phyloP scores from a whole-genome alignment of 2,113 vertebrate genomes.

The Sceloporus undulatus region DNA sequence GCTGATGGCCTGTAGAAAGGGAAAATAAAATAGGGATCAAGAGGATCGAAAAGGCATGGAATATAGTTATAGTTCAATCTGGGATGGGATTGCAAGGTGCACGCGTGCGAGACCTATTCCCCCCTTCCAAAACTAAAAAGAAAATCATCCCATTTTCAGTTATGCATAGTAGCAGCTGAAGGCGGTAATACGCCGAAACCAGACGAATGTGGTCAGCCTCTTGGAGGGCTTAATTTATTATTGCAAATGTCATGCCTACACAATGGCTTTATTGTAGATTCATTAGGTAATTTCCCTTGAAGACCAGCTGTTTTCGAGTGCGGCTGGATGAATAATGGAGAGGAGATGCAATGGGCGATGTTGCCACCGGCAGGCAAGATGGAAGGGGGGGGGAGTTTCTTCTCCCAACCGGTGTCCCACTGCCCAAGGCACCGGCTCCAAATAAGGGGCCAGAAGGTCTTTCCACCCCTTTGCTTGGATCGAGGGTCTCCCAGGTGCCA shows the following conservation, averaged over 20 bases:
- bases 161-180: slow-evolving; percentile 76
- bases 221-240: slow-evolving; percentile 82
- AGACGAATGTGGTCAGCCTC: slow-evolving; percentile 78
- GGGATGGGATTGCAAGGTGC: no score
- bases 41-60: background rate
- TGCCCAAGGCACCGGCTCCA: slow-evolving; percentile 74
- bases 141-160: slow-evolving; percentile 16
- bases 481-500: slow-evolving; percentile 78
- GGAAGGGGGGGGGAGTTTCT: slow-evolving; percentile 66
- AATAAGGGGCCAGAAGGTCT: slow-evolving; percentile 74
- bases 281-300: slow-evolving; percentile 87
- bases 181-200: slow-evolving; percentile 67
- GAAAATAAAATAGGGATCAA: background rate
- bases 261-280: slow-evolving; percentile 83
- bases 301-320: slow-evolving; percentile 90
- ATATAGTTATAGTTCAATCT: background rate
- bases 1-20: no score
- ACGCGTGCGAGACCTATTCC: no score
- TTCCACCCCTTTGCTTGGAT: slow-evolving; percentile 75
- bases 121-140: slow-evolving; percentile 4
- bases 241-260: slow-evolving; percentile 85
- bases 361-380: slow-evolving; percentile 70
- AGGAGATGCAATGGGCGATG: slow-evolving; percentile 77
- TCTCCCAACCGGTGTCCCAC: slow-evolving; percentile 62
- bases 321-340: slow-evolving; percentile 86